Evolutionary conservation across 2,888 invertebrate genomes (phyloP), one percentile per base, ranked within the genome.

Genomic region (Ophion ventricosus): DNA sequence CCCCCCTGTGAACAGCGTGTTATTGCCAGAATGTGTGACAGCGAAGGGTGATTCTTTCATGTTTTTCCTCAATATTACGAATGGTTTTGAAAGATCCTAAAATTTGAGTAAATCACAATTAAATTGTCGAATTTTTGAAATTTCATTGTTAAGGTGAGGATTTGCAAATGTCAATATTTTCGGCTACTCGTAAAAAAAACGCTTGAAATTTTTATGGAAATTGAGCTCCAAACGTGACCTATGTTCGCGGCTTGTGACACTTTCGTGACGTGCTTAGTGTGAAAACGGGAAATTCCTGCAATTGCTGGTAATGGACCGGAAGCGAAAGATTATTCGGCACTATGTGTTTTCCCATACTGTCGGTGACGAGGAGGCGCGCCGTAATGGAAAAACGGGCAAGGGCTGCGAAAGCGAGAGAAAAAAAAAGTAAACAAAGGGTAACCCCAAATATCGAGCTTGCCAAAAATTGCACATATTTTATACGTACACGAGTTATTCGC

Each of bases 301-400:
- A 63, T 40, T 61, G 54, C 8, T 54, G 25, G 26, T 43, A 43
- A 74, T 57, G 61, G 54, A 64, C 70, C 76, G 81, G 76, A 76
- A 76, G 43, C 17, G 64, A 64, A 72, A 70, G 57, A 76, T 76
- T 76, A 76, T 76, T 69, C 17, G 40, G 14, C 56, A 72, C 56
- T 72, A 43, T 64, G 11, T 43, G n/a, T 78, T 40, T 64, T 54
- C 25, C 26, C 70, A 70, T 64, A 43, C n/a, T 23, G 8, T 17
- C 43, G 43, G 7, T 14, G 63, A 35, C 63, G 14, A 56, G 64
- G 25, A 43, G 63, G 35, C 23, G 35, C 23, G 23, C 70, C 43
- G 23, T 59, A 54, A 14, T 49, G 29, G 17, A 20, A 73, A 26
- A 23, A 73, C 17, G 5, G 43, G 25, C 11, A 14, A 59, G 57